Evolutionary conservation across 1,140 invertebrate genomes (phyloP), one percentile per base, ranked within the genome.

Genomic region (Argopecten irradians): DNA sequence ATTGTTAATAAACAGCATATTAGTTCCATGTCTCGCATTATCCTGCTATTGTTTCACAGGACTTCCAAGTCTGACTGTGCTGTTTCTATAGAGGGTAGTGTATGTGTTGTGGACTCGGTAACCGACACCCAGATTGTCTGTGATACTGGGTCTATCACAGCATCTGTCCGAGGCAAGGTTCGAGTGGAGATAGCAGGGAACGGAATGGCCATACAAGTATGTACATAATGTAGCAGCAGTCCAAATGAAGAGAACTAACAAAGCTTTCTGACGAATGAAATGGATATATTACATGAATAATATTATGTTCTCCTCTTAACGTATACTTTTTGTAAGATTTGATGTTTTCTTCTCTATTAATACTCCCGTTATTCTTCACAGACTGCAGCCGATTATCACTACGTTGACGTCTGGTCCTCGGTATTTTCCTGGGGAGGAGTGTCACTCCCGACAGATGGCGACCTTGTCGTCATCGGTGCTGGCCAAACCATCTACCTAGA

Each of bases 371-470:
- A n/a, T n/a, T 13, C 84, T 34, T 88, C 88, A 85, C 88, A 92
- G 91, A 91, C 86, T 1, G 83, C 39, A 34, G 92, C 92, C 28
- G 85, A 86, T 9, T 94, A 92, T 87, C 46, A 91, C 46, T 95
- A 94, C 89, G 91, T 95, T 43, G 94, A 95, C 86, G 87, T 93
- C 16, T 95, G 94, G 94, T 94, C 93, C 0, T 93, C 93, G 0
- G 32, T 35, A 9, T 94, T 84, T 82, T 93, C 93, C 9, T 95
- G 94, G 94, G 94, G 93, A 86, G 92, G 91, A 7, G 34, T 86
- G 14, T 19, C 71, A 16, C 91, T 91, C 28, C 94, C 94, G 34
- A 87, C 46, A 33, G 91, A 92, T 34, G 94, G 93, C 28, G 93
- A 93, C 85, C 41, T 95, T 36, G 93, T 94, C 19, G 92, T 94